Percentiles rank a stretch among this genome's conserved stretches.
Conservation (phyloP, 2,888 invertebrate genomes). For the Rhaphigaster nebulosa region DNA sequence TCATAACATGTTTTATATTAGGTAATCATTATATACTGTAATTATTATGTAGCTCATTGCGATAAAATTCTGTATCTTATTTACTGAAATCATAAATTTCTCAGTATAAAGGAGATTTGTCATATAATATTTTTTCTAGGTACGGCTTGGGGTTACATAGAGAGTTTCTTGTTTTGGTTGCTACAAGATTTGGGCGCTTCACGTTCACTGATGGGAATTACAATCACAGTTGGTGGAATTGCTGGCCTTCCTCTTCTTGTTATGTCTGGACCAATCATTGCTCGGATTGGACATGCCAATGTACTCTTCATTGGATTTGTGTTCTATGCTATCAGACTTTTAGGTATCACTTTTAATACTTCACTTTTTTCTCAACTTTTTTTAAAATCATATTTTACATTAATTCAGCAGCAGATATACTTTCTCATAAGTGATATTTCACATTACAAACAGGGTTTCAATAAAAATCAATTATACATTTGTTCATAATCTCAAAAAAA, state of each 20-base stretch:
- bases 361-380: neutral
- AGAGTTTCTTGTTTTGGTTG: slow-evolving; percentile 86
- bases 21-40: slow-evolving; percentile 70
- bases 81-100: neutral
- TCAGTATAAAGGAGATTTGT: neutral
- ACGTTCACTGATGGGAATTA: slow-evolving; percentile 83
- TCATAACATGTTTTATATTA: slow-evolving; percentile 79
- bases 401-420: neutral
- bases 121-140: slow-evolving; percentile 70
- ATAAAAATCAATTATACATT: no score
- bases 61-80: neutral
- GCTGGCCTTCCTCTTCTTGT: slow-evolving; percentile 83
- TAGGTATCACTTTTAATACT: slow-evolving; percentile 71
- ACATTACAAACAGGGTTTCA: no score
- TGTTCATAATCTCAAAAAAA: no score
- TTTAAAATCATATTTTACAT: neutral
- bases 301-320: slow-evolving; percentile 83
- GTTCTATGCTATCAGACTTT: slow-evolving; percentile 80
- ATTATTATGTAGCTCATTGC: neutral
- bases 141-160: slow-evolving; percentile 86
- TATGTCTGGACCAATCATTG: slow-evolving; percentile 82
- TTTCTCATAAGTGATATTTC: no score
- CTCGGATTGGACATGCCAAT: slow-evolving; percentile 81
- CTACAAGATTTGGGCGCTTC: slow-evolving; percentile 83
- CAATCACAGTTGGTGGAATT: slow-evolving; percentile 83